phyloP scores from a whole-genome alignment of 2,888 invertebrate genomes.

The Amphipoea lucens region DNA sequence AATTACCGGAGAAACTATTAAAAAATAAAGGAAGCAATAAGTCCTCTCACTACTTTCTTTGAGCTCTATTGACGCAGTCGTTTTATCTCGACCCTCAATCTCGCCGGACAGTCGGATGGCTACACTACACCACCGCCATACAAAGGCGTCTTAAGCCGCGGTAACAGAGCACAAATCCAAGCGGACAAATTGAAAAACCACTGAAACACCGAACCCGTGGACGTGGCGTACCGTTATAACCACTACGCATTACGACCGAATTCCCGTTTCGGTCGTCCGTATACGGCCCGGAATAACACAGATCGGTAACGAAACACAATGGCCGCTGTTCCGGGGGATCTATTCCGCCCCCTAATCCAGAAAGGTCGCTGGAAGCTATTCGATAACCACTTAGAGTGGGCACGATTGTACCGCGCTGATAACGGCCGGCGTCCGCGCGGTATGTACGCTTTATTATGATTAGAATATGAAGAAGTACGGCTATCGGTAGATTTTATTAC shows the following conservation, averaged over 20 bases:
- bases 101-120: constrained; percentile 25
- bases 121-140: constrained; percentile 39
- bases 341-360: constrained; percentile 84
- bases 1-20: neutral
- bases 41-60: constrained; percentile 9
- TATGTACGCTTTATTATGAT: constrained; percentile 63
- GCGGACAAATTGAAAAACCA: constrained; percentile 75
- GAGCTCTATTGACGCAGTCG: constrained; percentile 15
- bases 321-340: constrained; percentile 77
- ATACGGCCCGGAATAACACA: constrained; percentile 73
- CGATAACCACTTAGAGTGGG: constrained; percentile 85
- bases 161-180: constrained; percentile 67
- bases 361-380: constrained; percentile 85
- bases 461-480: constrained; percentile 63
- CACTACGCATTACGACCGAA: constrained; percentile 68
- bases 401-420: constrained; percentile 82
- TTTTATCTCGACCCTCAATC: constrained; percentile 45
- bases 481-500: constrained; percentile 52
- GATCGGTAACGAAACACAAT: constrained; percentile 83
- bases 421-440: constrained; percentile 69
- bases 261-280: constrained; percentile 66
- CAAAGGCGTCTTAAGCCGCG: constrained; percentile 60
- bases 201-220: constrained; percentile 61
- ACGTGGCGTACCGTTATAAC: constrained; percentile 66
- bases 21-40: constrained; percentile 13